Base-by-base conservation (phyloP, 2,888 invertebrate genomes). In the Xylota sylvarum region DNA sequence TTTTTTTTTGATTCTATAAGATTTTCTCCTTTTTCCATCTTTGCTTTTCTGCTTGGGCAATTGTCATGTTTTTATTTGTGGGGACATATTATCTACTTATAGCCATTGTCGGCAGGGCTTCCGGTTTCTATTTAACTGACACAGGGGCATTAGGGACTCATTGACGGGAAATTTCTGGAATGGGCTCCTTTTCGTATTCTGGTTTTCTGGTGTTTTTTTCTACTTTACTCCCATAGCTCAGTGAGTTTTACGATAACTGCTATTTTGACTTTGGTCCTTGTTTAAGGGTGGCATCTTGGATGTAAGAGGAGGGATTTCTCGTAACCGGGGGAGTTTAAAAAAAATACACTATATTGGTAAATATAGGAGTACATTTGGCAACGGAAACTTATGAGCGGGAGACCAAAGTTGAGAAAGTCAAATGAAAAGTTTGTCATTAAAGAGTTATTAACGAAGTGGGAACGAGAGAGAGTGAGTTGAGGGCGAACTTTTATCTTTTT, bases 31-130 rank as follows among this genome's bases (percentile, higher is more conserved):
- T 17, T 40, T 52, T 12, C 58, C 52, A 27, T 60, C 35, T 60
- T 55, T 37, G 73, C 35, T 55, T 65, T 64, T 56, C 55, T 52
- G 55, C 55, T 56, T 64, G 67, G 74, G 23, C 74, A 74, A 84
- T 76, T 76, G 72, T 83, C 72, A 65, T 78, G 65, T 65, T 80
- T 80, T 76, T 85, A 64, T 76, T 80, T 79, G 64, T 32, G 73
- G 56, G 64, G 30, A 70, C 80, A 56, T 74, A 84, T 84, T 80
- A 84, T 80, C 80, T 84, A 80, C 84, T 84, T 84, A 80, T 64
- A 76, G 62, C 80, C 70, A 80, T 80, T 84, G 69, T 84, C 74
- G 84, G 37, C 62, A 55, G 35, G 70, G 80, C 80, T 70, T 80
- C 80, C 74, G 69, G 69, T 76, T 84, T 84, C 80, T 64, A 80